Evolutionary conservation across 2,113 vertebrate genomes (phyloP), one percentile per base, ranked within the genome.

Genomic region (Cebus imitator): DNA sequence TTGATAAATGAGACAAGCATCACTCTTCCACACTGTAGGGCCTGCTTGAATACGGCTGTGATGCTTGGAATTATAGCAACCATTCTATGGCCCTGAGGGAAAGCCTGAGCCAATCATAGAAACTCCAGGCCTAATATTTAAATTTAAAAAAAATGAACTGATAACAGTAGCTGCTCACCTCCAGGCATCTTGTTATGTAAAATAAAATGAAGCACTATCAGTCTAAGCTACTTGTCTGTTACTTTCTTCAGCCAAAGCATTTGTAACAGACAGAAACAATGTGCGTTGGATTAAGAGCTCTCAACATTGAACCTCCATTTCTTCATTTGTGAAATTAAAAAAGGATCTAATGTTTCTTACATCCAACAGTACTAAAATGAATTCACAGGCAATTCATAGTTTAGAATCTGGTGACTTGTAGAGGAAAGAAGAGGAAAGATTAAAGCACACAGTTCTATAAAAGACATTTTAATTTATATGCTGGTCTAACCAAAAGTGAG

Each of bases 291-390:
- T 43, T 16, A 78, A 91, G 81, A 48, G 14, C 64, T 35, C 52
- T 8, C 45, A 50, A 58, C 2, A 3, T 2, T 14, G 30, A 52
- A 86, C 72, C 30, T 40, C 52, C n/a, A 58, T 68, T 73, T 87
- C 70, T 48, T 83, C 81, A 73, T 23, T 81, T 75, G 30, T 75
- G 40, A 90, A 90, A 87, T 87, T 66, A 55, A 83, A 64, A 79
- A 20, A 66, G 64, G 32, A 82, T 83, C 58, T 1, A 20, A 11
- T 40, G n/a, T 9, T 57, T 45, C 48, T 79, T 40, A 11, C 9
- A 16, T 10, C 48, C 45, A 9, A 61, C 1, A 57, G 57, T 58
- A 48, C 64, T 55, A 16, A 78, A 20, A 40, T 3, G 1, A 12
- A 40, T 76, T 52, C 16, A 21, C 61, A 81, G 52, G 64, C 35